These are phyloP conservation scores for Leucoma salicis DNA, from an alignment of 2,888 invertebrate genomes.

Conservation along the genomic window DNA sequence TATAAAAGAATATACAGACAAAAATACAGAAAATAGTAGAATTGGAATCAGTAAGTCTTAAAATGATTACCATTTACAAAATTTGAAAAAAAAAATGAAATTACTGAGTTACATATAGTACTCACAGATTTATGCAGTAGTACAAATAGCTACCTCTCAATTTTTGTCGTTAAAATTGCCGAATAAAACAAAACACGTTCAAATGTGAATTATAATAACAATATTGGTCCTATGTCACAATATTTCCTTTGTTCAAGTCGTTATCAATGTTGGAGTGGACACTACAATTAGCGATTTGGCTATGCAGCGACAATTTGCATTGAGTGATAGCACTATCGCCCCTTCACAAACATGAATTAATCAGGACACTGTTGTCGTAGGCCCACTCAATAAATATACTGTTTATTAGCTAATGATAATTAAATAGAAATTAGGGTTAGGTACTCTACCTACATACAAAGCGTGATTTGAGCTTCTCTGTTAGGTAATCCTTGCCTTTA, in stretches of 20 bases:
- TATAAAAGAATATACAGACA: too few species aligned
- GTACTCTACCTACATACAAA: too few species aligned
- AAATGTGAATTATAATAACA: too few species aligned
- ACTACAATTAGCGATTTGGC: constrained; percentile 66
- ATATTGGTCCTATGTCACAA: background rate
- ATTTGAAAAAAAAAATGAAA: too few species aligned
- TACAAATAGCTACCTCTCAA: too few species aligned
- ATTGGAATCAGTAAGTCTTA: too few species aligned
- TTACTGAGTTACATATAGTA: too few species aligned
- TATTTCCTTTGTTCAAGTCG: constrained; percentile 2
- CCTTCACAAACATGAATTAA: constrained; percentile 51
- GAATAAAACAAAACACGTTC: too few species aligned
- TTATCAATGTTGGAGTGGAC: constrained; percentile 35
- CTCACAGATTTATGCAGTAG: too few species aligned
- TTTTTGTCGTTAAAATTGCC: too few species aligned
- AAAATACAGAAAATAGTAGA: too few species aligned
- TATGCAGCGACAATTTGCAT: constrained; percentile 71
- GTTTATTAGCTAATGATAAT: constrained; percentile 33
- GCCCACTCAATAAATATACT: constrained; percentile 38
- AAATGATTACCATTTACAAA: too few species aligned
- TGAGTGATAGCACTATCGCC: constrained; percentile 63
- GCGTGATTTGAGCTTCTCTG: background rate
- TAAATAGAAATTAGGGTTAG: background rate
- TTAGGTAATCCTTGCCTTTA: background rate
- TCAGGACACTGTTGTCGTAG: constrained; percentile 56